These are phyloP conservation scores for Oreochromis tanganicae DNA, from an alignment of 2,113 vertebrate genomes.

Conservation along the genomic window DNA sequence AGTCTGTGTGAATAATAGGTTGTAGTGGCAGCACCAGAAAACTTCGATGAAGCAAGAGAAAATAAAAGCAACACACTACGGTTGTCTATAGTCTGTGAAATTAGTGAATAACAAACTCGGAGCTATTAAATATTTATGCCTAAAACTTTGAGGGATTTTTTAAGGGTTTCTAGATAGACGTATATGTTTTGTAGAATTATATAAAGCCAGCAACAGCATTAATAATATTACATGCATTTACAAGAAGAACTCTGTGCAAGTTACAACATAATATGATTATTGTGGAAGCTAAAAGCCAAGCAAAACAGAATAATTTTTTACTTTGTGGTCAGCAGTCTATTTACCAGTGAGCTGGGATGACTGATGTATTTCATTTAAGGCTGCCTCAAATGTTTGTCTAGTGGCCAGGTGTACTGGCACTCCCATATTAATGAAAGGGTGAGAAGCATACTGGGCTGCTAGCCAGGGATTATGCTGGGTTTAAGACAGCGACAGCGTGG, in stretches of 20 bases:
- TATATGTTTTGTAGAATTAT: background rate
- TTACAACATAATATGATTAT: background rate
- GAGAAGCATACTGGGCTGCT: conserved; percentile 27
- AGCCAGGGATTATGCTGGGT: conserved; percentile 52
- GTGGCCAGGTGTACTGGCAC: conserved; percentile 19
- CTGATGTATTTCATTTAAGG: conserved; percentile 7
- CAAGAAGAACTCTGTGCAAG: background rate
- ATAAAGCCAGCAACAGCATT: background rate
- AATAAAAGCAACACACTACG: background rate
- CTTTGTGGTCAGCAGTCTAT: background rate
- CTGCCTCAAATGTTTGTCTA: background rate
- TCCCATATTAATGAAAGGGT: conserved; percentile 46
- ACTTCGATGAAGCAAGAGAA: background rate
- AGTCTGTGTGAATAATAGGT: background rate
- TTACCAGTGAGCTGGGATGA: conserved; percentile 1
- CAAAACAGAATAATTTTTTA: background rate
- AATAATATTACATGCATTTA: background rate
- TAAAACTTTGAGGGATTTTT: background rate
- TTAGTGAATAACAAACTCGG: background rate
- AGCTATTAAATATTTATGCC: background rate
- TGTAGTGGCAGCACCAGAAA: background rate
- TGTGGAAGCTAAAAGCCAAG: background rate
- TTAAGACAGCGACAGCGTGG: conserved; percentile 53
- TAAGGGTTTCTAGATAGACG: background rate
- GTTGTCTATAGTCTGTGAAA: background rate